phyloP scores from a whole-genome alignment of 2,888 invertebrate species.

The Oligia latruncula region DNA sequence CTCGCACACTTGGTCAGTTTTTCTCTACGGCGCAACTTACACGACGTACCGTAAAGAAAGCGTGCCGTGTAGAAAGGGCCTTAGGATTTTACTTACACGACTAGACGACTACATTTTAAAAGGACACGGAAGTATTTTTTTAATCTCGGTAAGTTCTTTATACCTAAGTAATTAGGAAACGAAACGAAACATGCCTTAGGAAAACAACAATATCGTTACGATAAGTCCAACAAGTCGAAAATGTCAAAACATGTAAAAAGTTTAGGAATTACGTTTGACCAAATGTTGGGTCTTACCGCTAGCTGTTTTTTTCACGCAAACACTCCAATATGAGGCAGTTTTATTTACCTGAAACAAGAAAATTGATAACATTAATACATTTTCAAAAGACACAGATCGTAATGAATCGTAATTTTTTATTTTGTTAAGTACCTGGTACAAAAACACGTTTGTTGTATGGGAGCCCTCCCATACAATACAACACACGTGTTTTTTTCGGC shows the following conservation, averaged over 20 bases:
- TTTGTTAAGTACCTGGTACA: too few species aligned
- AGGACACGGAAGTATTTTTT: neutral
- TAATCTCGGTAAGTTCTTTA: too few species aligned
- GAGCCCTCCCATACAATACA: too few species aligned
- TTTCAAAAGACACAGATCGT: neutral
- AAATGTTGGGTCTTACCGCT: constrained; percentile 10
- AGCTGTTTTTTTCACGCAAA: neutral
- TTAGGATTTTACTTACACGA: neutral
- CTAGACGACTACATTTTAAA: neutral
- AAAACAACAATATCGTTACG: neutral
- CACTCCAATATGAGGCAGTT: neutral
- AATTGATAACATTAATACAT: constrained; percentile 20
- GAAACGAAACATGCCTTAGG: neutral
- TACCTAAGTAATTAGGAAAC: neutral
- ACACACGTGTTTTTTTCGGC: too few species aligned
- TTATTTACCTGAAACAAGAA: constrained; percentile 55
- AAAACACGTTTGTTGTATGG: too few species aligned
- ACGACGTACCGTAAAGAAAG: neutral
- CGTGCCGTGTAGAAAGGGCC: neutral
- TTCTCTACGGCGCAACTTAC: neutral
- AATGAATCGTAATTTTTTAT: too few species aligned
- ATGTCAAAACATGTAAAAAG: neutral
- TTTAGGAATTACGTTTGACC: neutral
- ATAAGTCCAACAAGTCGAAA: neutral
- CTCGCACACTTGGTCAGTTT: neutral